phyloP scores from a whole-genome alignment of 2,888 invertebrate species.

The Heliconius hortense region DNA sequence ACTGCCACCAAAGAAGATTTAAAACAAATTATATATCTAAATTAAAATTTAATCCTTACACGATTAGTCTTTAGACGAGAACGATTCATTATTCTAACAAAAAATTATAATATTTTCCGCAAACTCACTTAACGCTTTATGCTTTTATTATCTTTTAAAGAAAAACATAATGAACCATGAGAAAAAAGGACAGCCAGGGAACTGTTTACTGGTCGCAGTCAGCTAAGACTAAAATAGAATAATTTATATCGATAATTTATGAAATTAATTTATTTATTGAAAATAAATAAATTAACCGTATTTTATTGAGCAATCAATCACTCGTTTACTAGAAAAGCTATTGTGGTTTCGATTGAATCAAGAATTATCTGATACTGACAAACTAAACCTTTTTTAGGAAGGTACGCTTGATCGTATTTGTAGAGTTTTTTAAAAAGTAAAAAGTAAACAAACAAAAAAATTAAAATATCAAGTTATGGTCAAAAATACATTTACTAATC shows the following conservation, averaged over 20 bases:
- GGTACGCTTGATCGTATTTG: neutral
- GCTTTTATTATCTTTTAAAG: constrained; percentile 69
- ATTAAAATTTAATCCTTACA: neutral
- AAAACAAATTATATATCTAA: neutral
- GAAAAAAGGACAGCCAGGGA: constrained; percentile 46
- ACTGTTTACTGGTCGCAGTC: constrained; percentile 24
- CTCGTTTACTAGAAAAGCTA: neutral
- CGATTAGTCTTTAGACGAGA: neutral
- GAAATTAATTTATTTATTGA: neutral
- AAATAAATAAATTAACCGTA: neutral
- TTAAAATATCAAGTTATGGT: neutral
- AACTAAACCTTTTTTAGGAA: neutral
- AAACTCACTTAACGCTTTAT: constrained; percentile 58
- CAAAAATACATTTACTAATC: neutral
- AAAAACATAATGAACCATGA: constrained; percentile 67
- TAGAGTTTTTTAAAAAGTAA: neutral
- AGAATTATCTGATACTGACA: neutral
- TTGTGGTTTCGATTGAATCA: neutral
- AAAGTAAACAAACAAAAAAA: neutral
- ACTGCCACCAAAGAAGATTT: neutral
- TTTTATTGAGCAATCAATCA: neutral
- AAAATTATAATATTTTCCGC: constrained; percentile 4
- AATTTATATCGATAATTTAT: neutral
- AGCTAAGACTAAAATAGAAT: constrained; percentile 28
- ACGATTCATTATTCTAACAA: neutral